These are phyloP conservation scores for Cryptocephalus moraei DNA, from an alignment of 2,888 invertebrate genomes.

Conservation along the genomic window DNA sequence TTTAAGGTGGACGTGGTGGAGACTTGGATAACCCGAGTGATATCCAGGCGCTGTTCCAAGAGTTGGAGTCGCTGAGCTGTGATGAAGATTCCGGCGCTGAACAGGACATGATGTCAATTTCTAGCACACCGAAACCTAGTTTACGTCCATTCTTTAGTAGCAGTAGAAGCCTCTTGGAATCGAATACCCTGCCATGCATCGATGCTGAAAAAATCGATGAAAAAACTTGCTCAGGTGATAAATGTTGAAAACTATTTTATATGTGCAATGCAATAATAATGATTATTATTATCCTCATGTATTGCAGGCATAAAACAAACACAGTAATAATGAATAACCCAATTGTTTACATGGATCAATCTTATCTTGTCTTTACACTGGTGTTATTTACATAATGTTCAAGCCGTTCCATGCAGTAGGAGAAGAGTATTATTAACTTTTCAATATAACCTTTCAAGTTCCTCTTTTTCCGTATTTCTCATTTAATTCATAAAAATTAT, in stretches of 20 bases:
- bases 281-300: too few relatives aligned
- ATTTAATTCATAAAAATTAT: not conserved
- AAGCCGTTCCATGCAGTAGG: too few relatives aligned
- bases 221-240: conserved; percentile 14
- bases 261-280: too few relatives aligned
- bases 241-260: too few relatives aligned
- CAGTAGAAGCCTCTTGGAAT: conserved; percentile 60
- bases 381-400: too few relatives aligned
- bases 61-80: conserved; percentile 86
- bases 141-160: conserved; percentile 92
- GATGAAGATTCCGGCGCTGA: conserved; percentile 86
- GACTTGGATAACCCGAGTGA: conserved; percentile 69
- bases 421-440: too few relatives aligned
- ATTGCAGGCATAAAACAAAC: too few relatives aligned
- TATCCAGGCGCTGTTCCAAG: conserved; percentile 90
- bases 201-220: conserved; percentile 27
- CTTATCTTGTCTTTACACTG: too few relatives aligned
- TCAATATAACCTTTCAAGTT: too few relatives aligned
- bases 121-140: conserved; percentile 94
- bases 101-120: conserved; percentile 93
- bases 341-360: too few relatives aligned
- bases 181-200: conserved; percentile 24
- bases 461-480: too few relatives aligned
- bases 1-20: conserved; percentile 44
- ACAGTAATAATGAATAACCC: not conserved